Percentiles rank a stretch among this genome's conserved stretches.
Conservation (phyloP, 2,797 vertebrate genomes). For the Poecilia wingei region DNA sequence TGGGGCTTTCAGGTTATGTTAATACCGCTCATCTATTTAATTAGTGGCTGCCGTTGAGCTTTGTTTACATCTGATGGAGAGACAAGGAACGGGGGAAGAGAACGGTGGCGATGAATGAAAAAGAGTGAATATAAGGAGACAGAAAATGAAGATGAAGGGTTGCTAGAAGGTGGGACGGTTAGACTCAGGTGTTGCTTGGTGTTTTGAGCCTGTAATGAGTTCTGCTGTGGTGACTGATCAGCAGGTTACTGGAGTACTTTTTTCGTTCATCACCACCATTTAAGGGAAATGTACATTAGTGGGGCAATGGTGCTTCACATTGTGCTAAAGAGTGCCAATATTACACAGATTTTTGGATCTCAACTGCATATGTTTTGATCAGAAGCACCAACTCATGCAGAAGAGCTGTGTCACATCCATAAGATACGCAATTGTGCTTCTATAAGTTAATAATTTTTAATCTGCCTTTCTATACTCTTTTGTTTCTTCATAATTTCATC, state of each 20-base stretch:
- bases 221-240: constrained; percentile 45
- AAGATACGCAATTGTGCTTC: neutral
- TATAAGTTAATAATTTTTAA: neutral
- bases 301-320: neutral
- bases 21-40: constrained; percentile 88
- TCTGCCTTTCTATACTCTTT: neutral
- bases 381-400: neutral
- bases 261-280: neutral
- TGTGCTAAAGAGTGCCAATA: neutral
- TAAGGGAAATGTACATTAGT: neutral
- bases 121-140: constrained; percentile 38
- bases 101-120: constrained; percentile 31
- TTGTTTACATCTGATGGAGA: constrained; percentile 84
- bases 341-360: neutral
- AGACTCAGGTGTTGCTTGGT: constrained; percentile 45
- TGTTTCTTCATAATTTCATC: neutral
- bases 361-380: neutral
- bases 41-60: constrained; percentile 80
- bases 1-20: constrained; percentile 89
- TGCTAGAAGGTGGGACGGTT: constrained; percentile 55
- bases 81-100: constrained; percentile 41
- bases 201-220: constrained; percentile 67
- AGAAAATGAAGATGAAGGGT: constrained; percentile 33
- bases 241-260: neutral
- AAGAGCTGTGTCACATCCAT: neutral